Evolutionary conservation across 2,113 vertebrate species (phyloP).

Genomic region (Neopipo cinnamomea): DNA sequence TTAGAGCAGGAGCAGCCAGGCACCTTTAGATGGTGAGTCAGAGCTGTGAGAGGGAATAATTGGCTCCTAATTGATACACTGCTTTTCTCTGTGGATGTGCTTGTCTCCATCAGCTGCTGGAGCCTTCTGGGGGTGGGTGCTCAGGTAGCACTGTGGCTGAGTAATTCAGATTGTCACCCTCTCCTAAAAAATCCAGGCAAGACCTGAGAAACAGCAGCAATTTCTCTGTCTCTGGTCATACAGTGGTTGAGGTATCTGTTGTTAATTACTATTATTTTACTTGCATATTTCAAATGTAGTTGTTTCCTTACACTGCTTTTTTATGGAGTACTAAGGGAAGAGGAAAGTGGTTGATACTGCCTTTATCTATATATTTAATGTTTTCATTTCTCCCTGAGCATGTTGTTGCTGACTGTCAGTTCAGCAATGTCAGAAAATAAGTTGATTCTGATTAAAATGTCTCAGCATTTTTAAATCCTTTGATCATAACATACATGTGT

Average conservation of each 20-base stretch:
- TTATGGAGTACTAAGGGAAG: background rate
- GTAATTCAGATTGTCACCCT: background rate
- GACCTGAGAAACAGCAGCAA: background rate
- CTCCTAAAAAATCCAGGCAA: background rate
- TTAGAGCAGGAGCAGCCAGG: background rate
- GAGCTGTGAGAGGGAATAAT: background rate
- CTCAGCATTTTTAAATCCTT: background rate
- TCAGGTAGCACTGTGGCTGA: background rate
- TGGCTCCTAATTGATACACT: background rate
- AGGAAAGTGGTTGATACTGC: background rate
- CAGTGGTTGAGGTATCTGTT: background rate
- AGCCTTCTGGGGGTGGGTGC: background rate
- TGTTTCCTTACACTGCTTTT: background rate
- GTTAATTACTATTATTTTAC: background rate
- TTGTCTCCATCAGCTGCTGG: background rate
- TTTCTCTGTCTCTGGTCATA: background rate
- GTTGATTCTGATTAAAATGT: background rate
- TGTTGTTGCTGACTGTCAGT: background rate
- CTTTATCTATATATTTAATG: background rate
- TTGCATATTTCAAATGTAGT: background rate
- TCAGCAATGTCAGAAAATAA: background rate
- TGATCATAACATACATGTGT: background rate
- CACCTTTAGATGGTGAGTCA: background rate
- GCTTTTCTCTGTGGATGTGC: background rate
- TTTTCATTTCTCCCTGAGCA: background rate